Conservation (phyloP, 2,113 vertebrate species). For the Pica pica region DNA sequence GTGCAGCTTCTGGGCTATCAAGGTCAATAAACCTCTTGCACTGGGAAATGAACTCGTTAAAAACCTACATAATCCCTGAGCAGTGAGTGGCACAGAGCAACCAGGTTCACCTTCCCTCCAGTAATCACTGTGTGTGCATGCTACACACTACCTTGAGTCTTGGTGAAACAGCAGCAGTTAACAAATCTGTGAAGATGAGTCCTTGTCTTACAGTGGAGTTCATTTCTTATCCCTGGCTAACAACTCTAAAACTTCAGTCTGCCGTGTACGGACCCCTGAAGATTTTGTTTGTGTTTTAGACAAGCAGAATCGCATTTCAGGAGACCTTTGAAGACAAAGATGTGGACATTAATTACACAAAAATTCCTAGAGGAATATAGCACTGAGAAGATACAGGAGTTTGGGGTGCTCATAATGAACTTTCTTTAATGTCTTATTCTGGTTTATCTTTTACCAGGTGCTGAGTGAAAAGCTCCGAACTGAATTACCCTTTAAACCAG, state of each 20-base stretch:
- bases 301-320: background rate
- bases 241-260: background rate
- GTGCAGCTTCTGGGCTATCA: background rate
- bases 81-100: background rate
- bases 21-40: background rate
- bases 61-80: background rate
- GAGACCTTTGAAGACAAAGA: background rate
- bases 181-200: background rate
- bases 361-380: background rate
- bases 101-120: background rate
- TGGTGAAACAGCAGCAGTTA: background rate
- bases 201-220: background rate
- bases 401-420: background rate
- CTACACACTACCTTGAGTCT: background rate
- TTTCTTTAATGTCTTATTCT: background rate
- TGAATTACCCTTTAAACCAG: conserved; percentile 57
- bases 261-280: background rate
- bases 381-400: background rate
- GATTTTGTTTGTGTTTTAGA: background rate
- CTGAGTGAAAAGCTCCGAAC: conserved; percentile 51
- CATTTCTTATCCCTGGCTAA: background rate
- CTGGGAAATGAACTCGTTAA: background rate
- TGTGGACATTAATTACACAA: background rate
- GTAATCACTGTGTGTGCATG: rapidly evolving
- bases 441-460: conserved; percentile 57